Conservation (phyloP, 2,113 vertebrate genomes). For the Vulpes vulpes region DNA sequence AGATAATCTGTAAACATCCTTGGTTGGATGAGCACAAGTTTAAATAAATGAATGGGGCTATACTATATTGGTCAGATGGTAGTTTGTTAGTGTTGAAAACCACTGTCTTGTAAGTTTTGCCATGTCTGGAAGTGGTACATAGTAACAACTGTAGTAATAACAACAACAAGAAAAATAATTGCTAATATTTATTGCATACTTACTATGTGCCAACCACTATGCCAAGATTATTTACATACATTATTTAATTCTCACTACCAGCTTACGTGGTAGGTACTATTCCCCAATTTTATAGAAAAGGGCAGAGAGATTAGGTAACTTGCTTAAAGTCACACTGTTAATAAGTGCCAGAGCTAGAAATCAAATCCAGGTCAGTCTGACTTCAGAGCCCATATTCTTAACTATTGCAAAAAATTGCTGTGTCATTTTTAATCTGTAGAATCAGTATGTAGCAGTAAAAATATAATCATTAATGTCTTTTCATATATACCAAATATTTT, state of each 20-base stretch:
- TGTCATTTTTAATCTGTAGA: slow-evolving; percentile 39
- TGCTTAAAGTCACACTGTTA: neutral
- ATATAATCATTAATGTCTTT: slow-evolving; percentile 40
- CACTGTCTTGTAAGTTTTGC: neutral
- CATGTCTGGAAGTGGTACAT: neutral
- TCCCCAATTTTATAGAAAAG: slow-evolving; percentile 53
- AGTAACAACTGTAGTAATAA: neutral
- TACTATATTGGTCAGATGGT: neutral
- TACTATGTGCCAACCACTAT: neutral
- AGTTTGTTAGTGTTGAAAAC: neutral
- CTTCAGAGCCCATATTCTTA: slow-evolving; percentile 3
- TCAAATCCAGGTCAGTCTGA: neutral
- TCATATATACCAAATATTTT: slow-evolving; percentile 19
- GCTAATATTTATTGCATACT: neutral
- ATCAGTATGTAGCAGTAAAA: neutral
- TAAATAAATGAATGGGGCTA: neutral
- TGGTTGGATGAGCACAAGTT: slow-evolving; percentile 28
- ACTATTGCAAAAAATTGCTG: neutral
- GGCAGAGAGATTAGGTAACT: neutral
- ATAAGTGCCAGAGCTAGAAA: slow-evolving; percentile 40
- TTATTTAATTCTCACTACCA: slow-evolving; percentile 39
- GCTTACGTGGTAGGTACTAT: slow-evolving; percentile 14
- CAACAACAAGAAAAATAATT: neutral
- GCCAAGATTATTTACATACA: neutral
- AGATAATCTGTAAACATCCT: slow-evolving; percentile 48